Conservation (phyloP, 2,797 vertebrate genomes). For the Falco rusticolus region DNA sequence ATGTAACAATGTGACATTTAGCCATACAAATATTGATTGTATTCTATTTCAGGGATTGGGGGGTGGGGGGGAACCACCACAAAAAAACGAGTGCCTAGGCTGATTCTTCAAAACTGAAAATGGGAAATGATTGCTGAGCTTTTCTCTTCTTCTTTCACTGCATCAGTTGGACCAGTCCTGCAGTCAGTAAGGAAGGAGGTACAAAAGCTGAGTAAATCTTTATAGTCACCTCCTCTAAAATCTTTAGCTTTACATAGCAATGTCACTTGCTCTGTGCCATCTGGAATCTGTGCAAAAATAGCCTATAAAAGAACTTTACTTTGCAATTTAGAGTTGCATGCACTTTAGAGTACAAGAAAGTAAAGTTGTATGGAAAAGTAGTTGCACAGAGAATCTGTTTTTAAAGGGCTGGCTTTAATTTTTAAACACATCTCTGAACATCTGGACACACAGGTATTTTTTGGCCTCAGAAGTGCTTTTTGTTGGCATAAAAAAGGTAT, state of each 20-base stretch:
- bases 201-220: background rate
- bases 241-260: background rate
- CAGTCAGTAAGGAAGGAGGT: background rate
- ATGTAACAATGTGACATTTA: background rate
- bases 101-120: background rate
- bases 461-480: background rate
- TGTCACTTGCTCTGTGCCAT: constrained; percentile 27
- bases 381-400: background rate
- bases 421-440: background rate
- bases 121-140: background rate
- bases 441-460: background rate
- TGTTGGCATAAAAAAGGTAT: background rate
- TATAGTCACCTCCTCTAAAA: constrained; percentile 5
- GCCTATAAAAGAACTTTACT: background rate
- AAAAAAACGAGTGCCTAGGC: background rate
- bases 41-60: background rate
- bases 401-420: background rate
- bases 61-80: background rate
- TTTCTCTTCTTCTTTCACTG: background rate
- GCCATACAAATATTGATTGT: background rate
- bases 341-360: background rate
- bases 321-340: background rate
- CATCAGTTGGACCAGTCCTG: background rate
- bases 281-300: constrained; percentile 38
- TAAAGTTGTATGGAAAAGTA: background rate